A percentile compares a stretch with the other conserved stretches of the same genome.
Evolutionary conservation across 2,113 vertebrate genomes (phyloP).

Genomic region (Bujurquina vittata): DNA sequence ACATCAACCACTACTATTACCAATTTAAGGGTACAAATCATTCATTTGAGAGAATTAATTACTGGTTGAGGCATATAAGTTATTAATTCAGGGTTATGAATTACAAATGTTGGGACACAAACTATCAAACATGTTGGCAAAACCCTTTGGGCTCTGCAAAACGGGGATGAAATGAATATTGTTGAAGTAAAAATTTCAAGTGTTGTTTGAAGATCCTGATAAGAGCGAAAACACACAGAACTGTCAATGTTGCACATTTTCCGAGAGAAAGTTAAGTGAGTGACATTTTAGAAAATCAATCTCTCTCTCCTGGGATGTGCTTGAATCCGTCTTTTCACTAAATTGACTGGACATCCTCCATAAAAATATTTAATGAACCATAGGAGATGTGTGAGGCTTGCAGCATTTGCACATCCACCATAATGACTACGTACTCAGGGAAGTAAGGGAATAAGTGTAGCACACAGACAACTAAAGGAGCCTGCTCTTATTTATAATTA

Average conservation of each 20-base stretch:
- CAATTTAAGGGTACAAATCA: not conserved
- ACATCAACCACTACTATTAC: not conserved
- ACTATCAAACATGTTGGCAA: not conserved
- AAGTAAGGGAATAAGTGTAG: conserved; percentile 27
- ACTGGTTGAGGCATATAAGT: not conserved
- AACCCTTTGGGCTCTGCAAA: not conserved
- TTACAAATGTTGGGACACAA: not conserved
- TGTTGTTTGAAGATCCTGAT: not conserved
- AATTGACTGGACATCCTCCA: conserved; percentile 18
- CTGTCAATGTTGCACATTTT: not conserved
- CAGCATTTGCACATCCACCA: conserved; percentile 7
- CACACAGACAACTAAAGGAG: conserved; percentile 28
- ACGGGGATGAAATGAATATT: not conserved
- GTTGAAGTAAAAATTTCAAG: not conserved
- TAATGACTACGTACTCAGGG: not conserved
- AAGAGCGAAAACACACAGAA: not conserved
- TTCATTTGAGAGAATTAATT: not conserved
- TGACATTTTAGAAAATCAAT: conserved; percentile 29
- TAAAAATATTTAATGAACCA: conserved; percentile 38
- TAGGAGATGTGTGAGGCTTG: not conserved
- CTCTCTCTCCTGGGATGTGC: conserved; percentile 4
- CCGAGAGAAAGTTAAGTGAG: not conserved
- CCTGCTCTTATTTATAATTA: conserved; percentile 32
- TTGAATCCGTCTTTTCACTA: conserved; percentile 19
- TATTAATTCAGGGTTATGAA: not conserved